Conservation (phyloP, 1,140 invertebrate species). For the Brachionus rubens region DNA sequence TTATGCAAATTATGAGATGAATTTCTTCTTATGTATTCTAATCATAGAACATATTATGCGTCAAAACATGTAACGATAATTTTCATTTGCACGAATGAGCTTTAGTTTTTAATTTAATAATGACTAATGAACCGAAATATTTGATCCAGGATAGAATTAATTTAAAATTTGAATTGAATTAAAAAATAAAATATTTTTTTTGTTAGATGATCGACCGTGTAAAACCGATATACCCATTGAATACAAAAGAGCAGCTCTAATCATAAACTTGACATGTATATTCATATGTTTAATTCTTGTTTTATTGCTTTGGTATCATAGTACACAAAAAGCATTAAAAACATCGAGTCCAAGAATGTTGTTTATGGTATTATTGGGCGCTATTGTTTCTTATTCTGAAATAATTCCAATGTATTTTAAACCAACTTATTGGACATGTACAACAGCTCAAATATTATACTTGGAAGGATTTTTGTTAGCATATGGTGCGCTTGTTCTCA, state of each 20-base stretch:
- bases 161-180: too few relatives aligned
- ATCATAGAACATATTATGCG: too few relatives aligned
- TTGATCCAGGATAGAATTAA: too few relatives aligned
- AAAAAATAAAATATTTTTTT: not conserved
- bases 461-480: conserved; percentile 39
- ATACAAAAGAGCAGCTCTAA: conserved; percentile 30
- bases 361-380: conserved; percentile 33
- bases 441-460: conserved; percentile 15
- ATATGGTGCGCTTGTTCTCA: conserved; percentile 44
- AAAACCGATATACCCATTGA: conserved; percentile 22
- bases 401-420: conserved; percentile 37
- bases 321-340: conserved; percentile 21
- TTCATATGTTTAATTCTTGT: conserved; percentile 6
- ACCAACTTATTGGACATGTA: conserved; percentile 35
- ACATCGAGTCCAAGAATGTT: conserved; percentile 38
- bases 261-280: conserved; percentile 29
- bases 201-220: conserved; percentile 30
- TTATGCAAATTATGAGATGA: too few relatives aligned
- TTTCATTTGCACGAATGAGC: too few relatives aligned
- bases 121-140: not conserved
- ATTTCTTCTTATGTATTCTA: too few relatives aligned
- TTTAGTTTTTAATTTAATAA: not conserved
- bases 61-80: too few relatives aligned
- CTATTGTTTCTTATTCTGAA: conserved; percentile 44
- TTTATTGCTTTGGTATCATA: conserved; percentile 11